phyloP scores from a whole-genome alignment of 1,140 invertebrate genomes.

The Plectrocnemia conspersa region DNA sequence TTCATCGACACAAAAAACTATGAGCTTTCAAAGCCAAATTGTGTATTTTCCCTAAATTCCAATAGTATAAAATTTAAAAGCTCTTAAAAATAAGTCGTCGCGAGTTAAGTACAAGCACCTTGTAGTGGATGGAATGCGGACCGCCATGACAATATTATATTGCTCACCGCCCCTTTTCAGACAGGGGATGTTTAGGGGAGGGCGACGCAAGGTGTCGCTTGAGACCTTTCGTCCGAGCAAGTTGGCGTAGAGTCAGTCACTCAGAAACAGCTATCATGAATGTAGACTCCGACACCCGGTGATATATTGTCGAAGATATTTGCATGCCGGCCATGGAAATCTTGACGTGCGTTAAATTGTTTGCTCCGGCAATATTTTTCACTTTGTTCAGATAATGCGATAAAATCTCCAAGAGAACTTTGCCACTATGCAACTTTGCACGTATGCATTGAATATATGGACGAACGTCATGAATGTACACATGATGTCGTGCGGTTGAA shows the following conservation, averaged over 20 bases:
- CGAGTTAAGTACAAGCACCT: too few relatives aligned
- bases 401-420: too few relatives aligned
- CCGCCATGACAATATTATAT: constrained; percentile 21
- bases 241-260: background rate
- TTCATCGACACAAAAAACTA: too few relatives aligned
- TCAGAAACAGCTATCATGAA: background rate
- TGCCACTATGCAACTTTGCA: too few relatives aligned
- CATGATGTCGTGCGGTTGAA: too few relatives aligned
- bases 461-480: too few relatives aligned
- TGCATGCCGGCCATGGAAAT: constrained; percentile 2
- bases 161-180: constrained; percentile 10
- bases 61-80: too few relatives aligned
- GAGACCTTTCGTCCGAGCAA: constrained; percentile 5
- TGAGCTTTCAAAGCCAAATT: too few relatives aligned
- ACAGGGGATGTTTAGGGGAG: constrained; percentile 8
- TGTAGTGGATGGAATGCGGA: constrained; percentile 12
- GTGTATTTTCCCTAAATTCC: too few relatives aligned
- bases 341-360: constrained; percentile 11
- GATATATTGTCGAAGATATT: constrained; percentile 9
- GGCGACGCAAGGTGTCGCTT: background rate
- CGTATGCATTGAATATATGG: too few relatives aligned
- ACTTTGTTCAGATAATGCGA: background rate
- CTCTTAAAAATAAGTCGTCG: too few relatives aligned
- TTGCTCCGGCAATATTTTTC: background rate
- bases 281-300: background rate